Evolutionary conservation across 2,888 invertebrate genomes (phyloP), one percentile per base, ranked within the genome.

Genomic region (Lasioglossum calceatum): DNA sequence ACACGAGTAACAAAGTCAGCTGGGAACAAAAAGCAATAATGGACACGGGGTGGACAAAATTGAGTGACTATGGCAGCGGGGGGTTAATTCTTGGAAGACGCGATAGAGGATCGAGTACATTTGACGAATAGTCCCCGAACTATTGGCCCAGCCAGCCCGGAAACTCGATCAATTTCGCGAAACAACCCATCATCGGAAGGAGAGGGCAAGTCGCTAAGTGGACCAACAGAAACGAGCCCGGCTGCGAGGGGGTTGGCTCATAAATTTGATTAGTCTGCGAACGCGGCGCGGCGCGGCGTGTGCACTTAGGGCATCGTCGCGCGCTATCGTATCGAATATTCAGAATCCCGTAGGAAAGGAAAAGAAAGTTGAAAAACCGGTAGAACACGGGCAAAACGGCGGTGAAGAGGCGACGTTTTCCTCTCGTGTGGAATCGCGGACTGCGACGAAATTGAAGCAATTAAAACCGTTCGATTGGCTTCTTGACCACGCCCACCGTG

Each of bases 191-290:
- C 82, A 50, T 64, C 14, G 64, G 32, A 74, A 61, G 76, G 77
- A 78, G 83, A 75, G 77, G 85, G 75, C 71, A 44, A 85, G 82
- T 85, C 80, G 73, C 77, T 86, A 90, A 90, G 86, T 89, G 91
- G 86, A 88, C 88, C 87, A 84, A 76, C 84, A 77, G 88, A 87
- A 90, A 89, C 80, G 85, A 78, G 87, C 82, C 72, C 71, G 67
- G 54, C 80, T 77, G 67, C 32, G 82, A 81, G 82, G 10, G 64
- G 64, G 82, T 79, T 79, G 78, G 89, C 79, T 74, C 85, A 84
- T 91, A 88, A 91, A 91, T 86, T 91, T 88, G 90, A 91, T 91
- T 88, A 91, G 90, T 86, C 88, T 83, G 87, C 88, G 84, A 90
- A 89, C 85, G 86, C 79, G 74, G 54, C 23, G 86, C 79, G 74